Base-by-base conservation (phyloP, 2,113 vertebrate species). In the Aphyosemion australe region DNA sequence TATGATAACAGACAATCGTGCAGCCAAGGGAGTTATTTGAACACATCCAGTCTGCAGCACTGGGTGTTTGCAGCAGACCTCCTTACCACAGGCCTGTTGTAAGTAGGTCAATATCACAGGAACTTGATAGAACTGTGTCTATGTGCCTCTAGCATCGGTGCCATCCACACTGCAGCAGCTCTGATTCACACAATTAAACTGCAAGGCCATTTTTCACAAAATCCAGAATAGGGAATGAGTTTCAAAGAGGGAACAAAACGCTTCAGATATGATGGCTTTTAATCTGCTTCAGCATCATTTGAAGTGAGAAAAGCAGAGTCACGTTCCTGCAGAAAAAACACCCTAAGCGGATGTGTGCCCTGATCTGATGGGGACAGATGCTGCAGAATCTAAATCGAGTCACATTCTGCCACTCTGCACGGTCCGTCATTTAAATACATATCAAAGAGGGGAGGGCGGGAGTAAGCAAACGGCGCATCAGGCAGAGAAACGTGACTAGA, bases 401-500 rank as follows among this genome's bases (percentile, higher is more conserved):
- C 69, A 71, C 48, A 61, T 49, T 70, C 56, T 21, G 42, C 16
- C 42, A 37, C n/a, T n/a, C 43, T 42, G 74, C n/a, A 14, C 31
- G 49, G 8, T 60, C 48, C 72, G 41, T 63, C 68, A 72, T 50
- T 60, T 37, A 65, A 65, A 64, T 43, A 4, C 43, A 11, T 8
- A 16, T 6, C 8, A 18, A 34, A 13, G 34, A 3, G 5, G 12
- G 12, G 26, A 26, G 21, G 12, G 47, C 18, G 42, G 18, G n/a
- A 41, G 6, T 31, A 32, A 53, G 52, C 43, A 32, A 56, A 41
- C 64, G 14, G 45, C 52, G 52, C 90, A 91, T 88, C 85, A 82
- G 85, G 83, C 78, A 68, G 56, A 54, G 62, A 90, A 90, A 93
- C 90, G 91, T 91, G 92, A 92, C 83, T 65, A 62, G 75, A 47